Evolutionary conservation across 2,888 invertebrate genomes (phyloP), one percentile per base, ranked within the genome.

Genomic region (Euzetes globulus): DNA sequence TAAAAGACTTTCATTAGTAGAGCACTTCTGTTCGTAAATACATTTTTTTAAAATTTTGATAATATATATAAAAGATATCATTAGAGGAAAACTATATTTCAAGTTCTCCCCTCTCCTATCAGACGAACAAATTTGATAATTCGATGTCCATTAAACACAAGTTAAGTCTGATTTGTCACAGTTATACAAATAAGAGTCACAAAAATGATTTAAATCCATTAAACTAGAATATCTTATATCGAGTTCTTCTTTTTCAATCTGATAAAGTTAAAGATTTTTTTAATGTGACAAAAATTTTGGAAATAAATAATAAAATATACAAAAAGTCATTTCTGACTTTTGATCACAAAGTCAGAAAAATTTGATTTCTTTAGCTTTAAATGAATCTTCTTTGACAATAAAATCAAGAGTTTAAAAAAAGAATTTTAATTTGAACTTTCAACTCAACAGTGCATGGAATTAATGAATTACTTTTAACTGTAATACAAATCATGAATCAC

Each of bases 401-500:
- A 33, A 33, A 33, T 33, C 33, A 33, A 6, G 7, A 4, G 33
- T 6, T 33, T 33, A 33, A 13, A 13, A 19, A 33, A 7, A 33
- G 33, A 33, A 6, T 33, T 33, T 33, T 7, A 33, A 33, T 6
- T 6, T 33, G 33, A 33, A 33, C 7, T 7, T 33, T 58, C 15
- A 58, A n/a, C 58, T 58, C 58, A 58, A 17, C 15, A 9, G 47
- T n/a, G 4, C 58, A 58, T 11, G 4, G 13, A 63, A 63, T 17
- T 29, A 29, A 2, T 63, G 63, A 63, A 63, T 9, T 29, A 63
- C 25, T 63, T 29, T 63, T 63, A 25, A 63, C 63, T 22, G 63
- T 6, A 63, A 63, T 29, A 63, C 29, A 63, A 63, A 63, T 29
- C 63, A 63, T 63, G 63, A 63, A 63, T 63, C 63, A 63, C 58